These are phyloP conservation scores for Phyllostomus discolor DNA, from an alignment of 2,113 vertebrate species.

Conservation along the genomic window DNA sequence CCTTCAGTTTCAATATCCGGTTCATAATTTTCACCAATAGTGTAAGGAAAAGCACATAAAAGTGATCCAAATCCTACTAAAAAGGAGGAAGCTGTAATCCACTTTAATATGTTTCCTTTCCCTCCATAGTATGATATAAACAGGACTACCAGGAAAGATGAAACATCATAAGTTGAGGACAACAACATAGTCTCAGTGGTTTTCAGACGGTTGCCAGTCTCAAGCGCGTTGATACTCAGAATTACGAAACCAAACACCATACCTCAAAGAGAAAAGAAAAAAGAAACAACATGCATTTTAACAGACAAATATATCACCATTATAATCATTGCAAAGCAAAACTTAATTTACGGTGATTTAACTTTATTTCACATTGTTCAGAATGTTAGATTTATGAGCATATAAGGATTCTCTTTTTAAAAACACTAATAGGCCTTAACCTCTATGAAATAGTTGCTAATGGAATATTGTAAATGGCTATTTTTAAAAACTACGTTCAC, in stretches of 20 bases:
- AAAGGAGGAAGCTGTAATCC: conserved; percentile 80
- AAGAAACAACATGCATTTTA: neutral
- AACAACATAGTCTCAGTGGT: conserved; percentile 63
- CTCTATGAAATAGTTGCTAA: neutral
- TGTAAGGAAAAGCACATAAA: conserved; percentile 77
- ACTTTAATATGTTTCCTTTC: conserved; percentile 78
- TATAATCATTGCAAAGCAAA: neutral
- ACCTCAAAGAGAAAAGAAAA: conserved; percentile 73
- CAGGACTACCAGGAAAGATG: conserved; percentile 77
- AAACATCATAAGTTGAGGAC: conserved; percentile 78
- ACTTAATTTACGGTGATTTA: neutral
- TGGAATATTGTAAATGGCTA: neutral
- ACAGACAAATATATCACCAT: neutral
- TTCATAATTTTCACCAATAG: conserved; percentile 54
- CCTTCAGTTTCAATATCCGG: conserved; percentile 70
- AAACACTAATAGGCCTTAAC: neutral
- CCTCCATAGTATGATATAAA: conserved; percentile 81
- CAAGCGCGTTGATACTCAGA: conserved; percentile 75
- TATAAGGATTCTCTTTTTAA: neutral
- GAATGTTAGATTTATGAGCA: neutral
- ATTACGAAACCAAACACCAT: conserved; percentile 78
- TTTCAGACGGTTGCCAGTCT: conserved; percentile 71
- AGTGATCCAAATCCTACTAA: conserved; percentile 81
- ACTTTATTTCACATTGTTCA: neutral
- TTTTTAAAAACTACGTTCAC: neutral